phyloP scores from a whole-genome alignment of 2,113 vertebrate genomes.

The Brachypodius melanocephalos region DNA sequence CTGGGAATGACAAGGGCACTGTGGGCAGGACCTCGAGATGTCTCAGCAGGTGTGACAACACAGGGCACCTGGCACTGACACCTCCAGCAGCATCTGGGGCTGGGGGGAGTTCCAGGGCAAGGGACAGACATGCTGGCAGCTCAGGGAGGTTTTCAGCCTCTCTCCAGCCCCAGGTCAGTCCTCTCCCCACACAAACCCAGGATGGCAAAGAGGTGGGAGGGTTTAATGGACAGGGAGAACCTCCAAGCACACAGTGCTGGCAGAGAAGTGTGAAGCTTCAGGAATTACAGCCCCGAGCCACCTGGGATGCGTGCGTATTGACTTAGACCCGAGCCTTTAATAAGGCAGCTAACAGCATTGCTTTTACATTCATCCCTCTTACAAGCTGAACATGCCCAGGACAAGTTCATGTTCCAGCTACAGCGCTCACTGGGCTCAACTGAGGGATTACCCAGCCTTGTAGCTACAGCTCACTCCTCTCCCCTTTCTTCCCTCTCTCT shows the following conservation, averaged over 20 bases:
- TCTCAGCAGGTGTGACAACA: background rate
- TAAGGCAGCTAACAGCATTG: conserved; percentile 39
- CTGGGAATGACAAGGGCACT: fast-evolving
- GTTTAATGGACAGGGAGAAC: background rate
- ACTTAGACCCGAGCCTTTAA: conserved; percentile 18
- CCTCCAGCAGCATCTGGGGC: background rate
- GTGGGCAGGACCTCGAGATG: fast-evolving
- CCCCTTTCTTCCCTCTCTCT: conserved; percentile 22
- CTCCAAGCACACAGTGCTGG: background rate
- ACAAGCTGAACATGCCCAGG: background rate
- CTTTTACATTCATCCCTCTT: conserved; percentile 18
- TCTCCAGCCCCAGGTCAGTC: background rate
- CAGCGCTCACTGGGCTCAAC: background rate
- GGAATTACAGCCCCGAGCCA: background rate
- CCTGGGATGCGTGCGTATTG: background rate
- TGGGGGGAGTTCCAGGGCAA: background rate
- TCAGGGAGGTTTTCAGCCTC: background rate
- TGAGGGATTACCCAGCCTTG: background rate
- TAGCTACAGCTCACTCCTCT: background rate
- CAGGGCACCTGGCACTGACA: background rate
- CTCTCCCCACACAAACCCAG: background rate
- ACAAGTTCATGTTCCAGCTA: background rate
- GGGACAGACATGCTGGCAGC: fast-evolving
- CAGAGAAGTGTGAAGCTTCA: background rate
- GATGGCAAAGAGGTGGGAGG: too few species aligned